Evolutionary conservation across 2,888 invertebrate genomes (phyloP).

Genomic region (Athalia cordata): DNA sequence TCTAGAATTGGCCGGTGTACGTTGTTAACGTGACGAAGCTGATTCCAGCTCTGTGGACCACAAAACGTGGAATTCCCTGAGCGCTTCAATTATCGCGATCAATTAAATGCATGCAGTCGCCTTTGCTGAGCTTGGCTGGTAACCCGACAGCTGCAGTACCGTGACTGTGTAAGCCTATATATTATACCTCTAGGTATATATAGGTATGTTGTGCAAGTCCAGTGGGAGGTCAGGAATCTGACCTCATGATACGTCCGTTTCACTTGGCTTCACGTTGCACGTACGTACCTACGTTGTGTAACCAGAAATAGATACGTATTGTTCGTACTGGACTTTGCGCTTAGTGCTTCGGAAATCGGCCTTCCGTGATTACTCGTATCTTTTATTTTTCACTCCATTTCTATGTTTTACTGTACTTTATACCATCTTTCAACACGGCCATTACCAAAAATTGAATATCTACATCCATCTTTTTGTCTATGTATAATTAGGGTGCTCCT

Average conservation of each 20-base stretch:
- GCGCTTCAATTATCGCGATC: slow-evolving; percentile 43
- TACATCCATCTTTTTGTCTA: too few relatives aligned
- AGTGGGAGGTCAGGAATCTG: slow-evolving; percentile 26
- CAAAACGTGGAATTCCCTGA: slow-evolving; percentile 39
- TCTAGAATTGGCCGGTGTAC: slow-evolving; percentile 31
- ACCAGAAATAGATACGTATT: not conserved
- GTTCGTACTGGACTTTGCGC: not conserved
- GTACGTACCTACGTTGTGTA: not conserved
- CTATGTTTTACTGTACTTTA: too few relatives aligned
- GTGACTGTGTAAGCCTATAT: not conserved
- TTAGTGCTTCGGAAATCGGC: not conserved
- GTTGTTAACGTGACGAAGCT: slow-evolving; percentile 38
- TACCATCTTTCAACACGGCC: too few relatives aligned
- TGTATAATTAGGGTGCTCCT: too few relatives aligned
- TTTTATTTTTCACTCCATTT: too few relatives aligned
- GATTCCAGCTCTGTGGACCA: slow-evolving; percentile 15
- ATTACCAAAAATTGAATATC: too few relatives aligned
- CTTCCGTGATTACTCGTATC: too few relatives aligned
- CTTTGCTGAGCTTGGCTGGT: slow-evolving; percentile 23
- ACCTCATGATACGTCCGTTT: not conserved
- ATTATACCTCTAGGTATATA: not conserved
- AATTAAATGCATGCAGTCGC: slow-evolving; percentile 39
- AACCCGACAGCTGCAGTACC: not conserved
- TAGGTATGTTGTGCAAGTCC: not conserved
- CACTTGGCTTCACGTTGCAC: too few relatives aligned